A percentile compares a stretch with the other conserved stretches of the same genome.
Evolutionary conservation across 2,888 invertebrate genomes (phyloP).

Genomic region (Drosophila nr. perissopoda): DNA sequence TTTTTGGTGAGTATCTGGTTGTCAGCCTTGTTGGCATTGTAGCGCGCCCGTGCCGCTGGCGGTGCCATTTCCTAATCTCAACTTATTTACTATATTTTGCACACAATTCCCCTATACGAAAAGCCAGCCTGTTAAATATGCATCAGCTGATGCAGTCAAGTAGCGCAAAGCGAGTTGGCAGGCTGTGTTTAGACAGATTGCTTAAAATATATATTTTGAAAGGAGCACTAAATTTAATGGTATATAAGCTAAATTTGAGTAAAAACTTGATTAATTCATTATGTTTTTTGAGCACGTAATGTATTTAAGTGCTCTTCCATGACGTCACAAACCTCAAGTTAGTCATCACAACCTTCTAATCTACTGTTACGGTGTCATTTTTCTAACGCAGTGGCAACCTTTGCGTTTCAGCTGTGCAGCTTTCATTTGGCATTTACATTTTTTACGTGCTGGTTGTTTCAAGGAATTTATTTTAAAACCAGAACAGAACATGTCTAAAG

Average conservation of each 20-base stretch:
- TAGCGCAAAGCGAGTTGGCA: slow-evolving; percentile 44
- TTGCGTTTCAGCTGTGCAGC: slow-evolving; percentile 35
- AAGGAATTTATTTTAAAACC: neutral
- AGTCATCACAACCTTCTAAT: neutral
- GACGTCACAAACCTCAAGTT: slow-evolving; percentile 3
- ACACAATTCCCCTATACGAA: slow-evolving; percentile 11
- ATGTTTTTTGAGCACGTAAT: neutral
- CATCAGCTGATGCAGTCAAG: slow-evolving; percentile 36
- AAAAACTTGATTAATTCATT: neutral
- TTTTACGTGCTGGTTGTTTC: slow-evolving; percentile 20
- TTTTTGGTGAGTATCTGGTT: slow-evolving; percentile 81
- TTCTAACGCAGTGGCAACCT: slow-evolving; percentile 25
- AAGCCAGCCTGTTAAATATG: slow-evolving; percentile 41
- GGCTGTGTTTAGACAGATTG: neutral
- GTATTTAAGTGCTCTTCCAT: neutral
- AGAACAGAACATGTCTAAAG: slow-evolving; percentile 82
- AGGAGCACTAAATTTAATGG: neutral
- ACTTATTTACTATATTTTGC: slow-evolving; percentile 11
- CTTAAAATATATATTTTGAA: neutral
- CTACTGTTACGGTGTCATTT: neutral
- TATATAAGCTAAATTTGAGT: neutral
- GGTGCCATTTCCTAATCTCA: slow-evolving; percentile 78
- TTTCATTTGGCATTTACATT: slow-evolving; percentile 32
- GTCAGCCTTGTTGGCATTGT: slow-evolving; percentile 84
- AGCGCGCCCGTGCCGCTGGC: slow-evolving; percentile 83